Conservation (phyloP, 2,888 invertebrate genomes). For the Endomychus coccineus region DNA sequence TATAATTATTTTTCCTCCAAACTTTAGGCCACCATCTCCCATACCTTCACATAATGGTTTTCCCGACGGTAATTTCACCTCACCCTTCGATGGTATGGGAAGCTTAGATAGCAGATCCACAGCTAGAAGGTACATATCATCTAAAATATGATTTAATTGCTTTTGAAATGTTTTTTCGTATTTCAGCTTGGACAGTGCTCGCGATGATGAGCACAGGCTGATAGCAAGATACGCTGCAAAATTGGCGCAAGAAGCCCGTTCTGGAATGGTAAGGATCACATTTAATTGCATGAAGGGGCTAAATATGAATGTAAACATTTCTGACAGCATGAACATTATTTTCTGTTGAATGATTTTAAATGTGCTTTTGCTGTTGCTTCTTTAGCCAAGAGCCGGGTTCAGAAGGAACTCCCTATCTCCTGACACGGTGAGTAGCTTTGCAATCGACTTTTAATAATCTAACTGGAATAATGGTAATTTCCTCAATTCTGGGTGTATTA, state of each 20-base stretch:
- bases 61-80: slow-evolving; percentile 58
- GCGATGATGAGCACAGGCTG: slow-evolving; percentile 90
- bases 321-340: slow-evolving; percentile 22
- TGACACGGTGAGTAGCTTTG: slow-evolving; percentile 50
- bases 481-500: too few relatives aligned
- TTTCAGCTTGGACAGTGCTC: slow-evolving; percentile 42
- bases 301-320: slow-evolving; percentile 14
- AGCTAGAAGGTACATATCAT: slow-evolving; percentile 44
- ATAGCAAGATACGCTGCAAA: slow-evolving; percentile 96
- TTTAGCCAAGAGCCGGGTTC: slow-evolving; percentile 51
- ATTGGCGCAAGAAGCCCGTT: slow-evolving; percentile 84
- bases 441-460: too few relatives aligned
- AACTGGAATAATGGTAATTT: too few relatives aligned
- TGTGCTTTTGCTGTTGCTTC: slow-evolving; percentile 42
- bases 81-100: slow-evolving; percentile 66
- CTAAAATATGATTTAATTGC: neutral
- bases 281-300: slow-evolving; percentile 6
- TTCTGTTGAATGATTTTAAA: slow-evolving; percentile 24
- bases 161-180: slow-evolving; percentile 8
- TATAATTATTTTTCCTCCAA: slow-evolving; percentile 6
- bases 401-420: slow-evolving; percentile 56
- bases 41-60: slow-evolving; percentile 91
- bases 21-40: slow-evolving; percentile 78
- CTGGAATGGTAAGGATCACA: slow-evolving; percentile 50
- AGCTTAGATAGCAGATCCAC: slow-evolving; percentile 65